Percentiles rank a stretch among this genome's conserved stretches.
These are phyloP conservation scores for Euphonia xanthogaster DNA, from an alignment of 2,797 vertebrate species.

Conservation along the genomic window DNA sequence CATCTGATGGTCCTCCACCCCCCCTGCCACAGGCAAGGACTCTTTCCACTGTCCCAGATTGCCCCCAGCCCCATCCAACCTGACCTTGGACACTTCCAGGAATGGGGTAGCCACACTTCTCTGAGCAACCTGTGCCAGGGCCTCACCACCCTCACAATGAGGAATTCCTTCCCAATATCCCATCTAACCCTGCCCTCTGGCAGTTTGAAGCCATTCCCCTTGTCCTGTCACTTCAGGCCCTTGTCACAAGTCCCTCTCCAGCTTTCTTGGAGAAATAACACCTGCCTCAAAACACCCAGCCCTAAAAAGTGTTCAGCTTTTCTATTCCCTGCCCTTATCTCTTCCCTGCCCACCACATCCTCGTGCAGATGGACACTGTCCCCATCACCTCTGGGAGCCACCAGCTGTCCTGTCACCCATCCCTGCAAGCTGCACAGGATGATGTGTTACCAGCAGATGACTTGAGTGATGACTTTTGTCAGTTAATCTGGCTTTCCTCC, in stretches of 20 bases:
- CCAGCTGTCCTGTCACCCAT: not conserved
- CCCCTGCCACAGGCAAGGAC: not conserved
- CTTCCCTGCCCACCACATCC: not conserved
- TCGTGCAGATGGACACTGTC: accelerated
- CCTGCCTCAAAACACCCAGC: not conserved
- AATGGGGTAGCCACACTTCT: not conserved
- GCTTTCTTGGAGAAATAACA: not conserved
- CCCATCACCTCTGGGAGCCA: not conserved
- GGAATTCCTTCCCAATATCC: not conserved
- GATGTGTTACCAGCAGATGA: not conserved
- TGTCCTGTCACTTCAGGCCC: not conserved
- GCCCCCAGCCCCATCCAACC: not conserved
- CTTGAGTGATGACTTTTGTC: not conserved
- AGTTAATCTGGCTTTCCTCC: not conserved
- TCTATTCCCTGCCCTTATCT: not conserved
- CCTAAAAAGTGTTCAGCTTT: not conserved
- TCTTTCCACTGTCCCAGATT: not conserved
- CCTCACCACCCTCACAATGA: not conserved
- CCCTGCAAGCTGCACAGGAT: not conserved
- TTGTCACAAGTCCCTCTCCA: not conserved
- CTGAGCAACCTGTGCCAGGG: not conserved
- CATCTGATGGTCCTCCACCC: accelerated
- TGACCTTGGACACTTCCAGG: not conserved
- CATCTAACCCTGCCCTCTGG: not conserved
- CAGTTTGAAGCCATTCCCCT: not conserved